These are phyloP conservation scores for Diachasmimorpha longicaudata DNA, from an alignment of 1,140 invertebrate species.

Conservation along the genomic window DNA sequence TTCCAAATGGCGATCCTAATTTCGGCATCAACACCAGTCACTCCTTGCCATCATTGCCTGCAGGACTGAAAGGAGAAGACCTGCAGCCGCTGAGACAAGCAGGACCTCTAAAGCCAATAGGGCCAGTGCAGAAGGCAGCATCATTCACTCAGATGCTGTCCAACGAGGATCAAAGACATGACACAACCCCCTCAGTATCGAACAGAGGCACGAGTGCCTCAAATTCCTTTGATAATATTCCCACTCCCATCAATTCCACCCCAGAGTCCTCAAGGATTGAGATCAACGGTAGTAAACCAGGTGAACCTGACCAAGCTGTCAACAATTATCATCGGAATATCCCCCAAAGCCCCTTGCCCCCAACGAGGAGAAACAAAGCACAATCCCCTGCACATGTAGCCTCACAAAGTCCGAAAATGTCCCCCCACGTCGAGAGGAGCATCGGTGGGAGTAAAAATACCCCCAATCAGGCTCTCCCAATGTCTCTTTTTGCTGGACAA, in stretches of 20 bases:
- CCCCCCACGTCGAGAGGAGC: not conserved
- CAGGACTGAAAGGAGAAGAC: not conserved
- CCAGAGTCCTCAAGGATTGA: not conserved
- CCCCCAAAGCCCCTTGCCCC: not conserved
- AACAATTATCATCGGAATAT: not conserved
- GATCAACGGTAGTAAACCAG: not conserved
- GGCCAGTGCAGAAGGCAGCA: not conserved
- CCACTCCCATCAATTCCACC: not conserved
- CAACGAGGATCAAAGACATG: not conserved
- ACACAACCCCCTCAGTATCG: not conserved
- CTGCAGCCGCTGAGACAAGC: not conserved
- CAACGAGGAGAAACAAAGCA: not conserved
- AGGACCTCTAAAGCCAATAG: not conserved
- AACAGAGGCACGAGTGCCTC: not conserved
- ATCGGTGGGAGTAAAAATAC: not conserved
- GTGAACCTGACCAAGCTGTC: not conserved
- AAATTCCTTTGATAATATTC: not conserved
- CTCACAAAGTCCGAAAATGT: not conserved
- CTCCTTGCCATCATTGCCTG: not conserved
- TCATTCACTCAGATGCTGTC: not conserved
- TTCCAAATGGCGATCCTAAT: constrained; percentile 53
- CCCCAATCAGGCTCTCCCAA: not conserved
- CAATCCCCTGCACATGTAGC: not conserved
- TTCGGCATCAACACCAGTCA: constrained; percentile 30
- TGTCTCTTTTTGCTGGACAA: constrained; percentile 43